Conservation (phyloP, 1,140 invertebrate species). For the Maconellicoccus hirsutus region DNA sequence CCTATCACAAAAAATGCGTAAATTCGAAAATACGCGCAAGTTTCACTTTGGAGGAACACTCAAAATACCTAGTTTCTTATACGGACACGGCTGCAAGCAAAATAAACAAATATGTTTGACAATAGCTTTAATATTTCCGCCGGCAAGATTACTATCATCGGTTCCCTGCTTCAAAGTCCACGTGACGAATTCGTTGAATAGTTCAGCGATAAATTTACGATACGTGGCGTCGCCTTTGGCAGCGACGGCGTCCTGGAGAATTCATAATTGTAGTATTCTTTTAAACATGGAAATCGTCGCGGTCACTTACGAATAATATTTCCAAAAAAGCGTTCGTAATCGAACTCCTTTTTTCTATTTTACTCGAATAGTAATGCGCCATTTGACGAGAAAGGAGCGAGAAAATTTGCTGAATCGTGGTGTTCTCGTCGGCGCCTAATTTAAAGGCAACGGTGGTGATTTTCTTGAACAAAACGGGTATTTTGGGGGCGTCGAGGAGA, state of each 20-base stretch:
- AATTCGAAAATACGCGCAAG: too few species aligned
- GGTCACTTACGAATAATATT: constrained; percentile 7
- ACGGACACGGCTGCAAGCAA: not conserved
- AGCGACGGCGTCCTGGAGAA: not conserved
- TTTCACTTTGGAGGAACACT: too few species aligned
- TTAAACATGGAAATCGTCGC: too few species aligned
- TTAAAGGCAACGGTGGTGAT: not conserved
- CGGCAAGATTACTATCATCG: not conserved
- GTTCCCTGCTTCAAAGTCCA: not conserved
- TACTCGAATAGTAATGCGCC: not conserved
- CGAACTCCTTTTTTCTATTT: not conserved
- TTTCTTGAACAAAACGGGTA: not conserved
- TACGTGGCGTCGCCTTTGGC: not conserved
- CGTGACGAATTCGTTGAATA: not conserved
- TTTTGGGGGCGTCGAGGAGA: not conserved
- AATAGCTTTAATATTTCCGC: not conserved
- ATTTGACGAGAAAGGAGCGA: not conserved
- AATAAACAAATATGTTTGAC: not conserved
- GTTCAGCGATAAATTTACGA: not conserved
- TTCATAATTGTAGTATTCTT: not conserved
- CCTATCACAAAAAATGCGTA: not conserved
- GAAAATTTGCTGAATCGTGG: not conserved
- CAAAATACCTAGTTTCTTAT: not conserved
- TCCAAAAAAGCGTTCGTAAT: not conserved
- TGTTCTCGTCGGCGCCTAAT: not conserved